These are phyloP conservation scores for Heliconius nattereri DNA, from an alignment of 1,140 invertebrate genomes.

Conservation along the genomic window DNA sequence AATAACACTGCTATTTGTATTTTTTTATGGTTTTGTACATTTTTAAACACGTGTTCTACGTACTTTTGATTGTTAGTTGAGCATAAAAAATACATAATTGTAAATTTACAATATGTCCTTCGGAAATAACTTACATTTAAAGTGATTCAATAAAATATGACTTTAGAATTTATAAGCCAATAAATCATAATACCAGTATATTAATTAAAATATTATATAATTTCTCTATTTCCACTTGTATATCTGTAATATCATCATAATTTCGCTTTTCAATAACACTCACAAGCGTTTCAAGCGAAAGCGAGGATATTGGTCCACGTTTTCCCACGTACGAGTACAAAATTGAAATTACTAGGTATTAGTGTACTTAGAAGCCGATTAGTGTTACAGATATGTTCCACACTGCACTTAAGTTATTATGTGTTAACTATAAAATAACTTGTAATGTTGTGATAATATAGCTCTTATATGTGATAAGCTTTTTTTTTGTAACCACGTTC, in stretches of 20 bases:
- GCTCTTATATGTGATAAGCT: background rate
- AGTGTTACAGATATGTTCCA: slow-evolving; percentile 38
- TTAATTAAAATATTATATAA: no score
- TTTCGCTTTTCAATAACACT: slow-evolving; percentile 16
- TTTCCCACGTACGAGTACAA: slow-evolving; percentile 44
- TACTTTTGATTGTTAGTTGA: background rate
- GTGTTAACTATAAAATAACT: background rate
- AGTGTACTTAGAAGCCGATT: slow-evolving; percentile 44
- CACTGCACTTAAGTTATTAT: slow-evolving; percentile 20
- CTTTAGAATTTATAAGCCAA: no score
- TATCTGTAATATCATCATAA: slow-evolving; percentile 14
- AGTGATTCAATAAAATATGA: no score
- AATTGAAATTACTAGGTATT: slow-evolving; percentile 46
- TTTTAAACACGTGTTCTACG: background rate
- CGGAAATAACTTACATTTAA: no score
- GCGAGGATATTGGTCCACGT: slow-evolving; percentile 15
- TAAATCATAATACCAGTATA: no score
- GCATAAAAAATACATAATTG: background rate
- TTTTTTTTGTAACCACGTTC: background rate
- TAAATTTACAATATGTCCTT: background rate
- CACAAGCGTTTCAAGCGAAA: background rate
- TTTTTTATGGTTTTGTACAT: background rate
- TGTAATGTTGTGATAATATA: background rate
- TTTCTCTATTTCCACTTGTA: background rate
- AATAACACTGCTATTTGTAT: background rate